phyloP scores from a whole-genome alignment of 2,113 vertebrate genomes.

The Spizaetus ornatus region DNA sequence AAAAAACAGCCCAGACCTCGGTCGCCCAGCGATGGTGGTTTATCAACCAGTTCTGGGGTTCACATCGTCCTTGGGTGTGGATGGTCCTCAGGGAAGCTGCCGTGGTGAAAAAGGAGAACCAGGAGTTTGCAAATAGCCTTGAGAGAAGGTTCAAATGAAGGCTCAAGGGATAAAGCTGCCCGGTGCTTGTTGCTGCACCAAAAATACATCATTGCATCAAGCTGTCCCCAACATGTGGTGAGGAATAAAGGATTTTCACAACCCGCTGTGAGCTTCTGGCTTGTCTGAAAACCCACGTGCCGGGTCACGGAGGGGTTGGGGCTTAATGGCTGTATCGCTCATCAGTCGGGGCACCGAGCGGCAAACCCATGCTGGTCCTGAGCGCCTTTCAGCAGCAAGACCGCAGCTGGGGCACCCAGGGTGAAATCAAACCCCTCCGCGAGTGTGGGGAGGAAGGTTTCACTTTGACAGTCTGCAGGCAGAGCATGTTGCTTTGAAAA shows the following conservation, averaged over 20 bases:
- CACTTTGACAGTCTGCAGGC: not conserved
- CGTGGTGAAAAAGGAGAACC: not conserved
- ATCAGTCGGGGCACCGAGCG: not conserved
- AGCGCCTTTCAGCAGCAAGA: not conserved
- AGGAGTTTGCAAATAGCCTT: not conserved
- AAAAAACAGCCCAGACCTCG: not conserved
- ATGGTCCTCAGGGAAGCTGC: not conserved
- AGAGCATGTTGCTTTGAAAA: not conserved
- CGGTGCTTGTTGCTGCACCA: not conserved
- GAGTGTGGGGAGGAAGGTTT: not conserved
- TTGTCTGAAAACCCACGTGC: not conserved
- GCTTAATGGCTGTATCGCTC: not conserved
- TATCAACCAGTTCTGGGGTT: not conserved
- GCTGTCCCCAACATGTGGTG: not conserved
- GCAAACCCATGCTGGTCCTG: not conserved
- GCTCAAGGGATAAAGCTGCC: not conserved
- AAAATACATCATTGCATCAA: not conserved
- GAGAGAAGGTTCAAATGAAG: not conserved
- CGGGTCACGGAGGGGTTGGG: not conserved
- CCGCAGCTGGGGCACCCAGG: not conserved
- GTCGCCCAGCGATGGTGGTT: not conserved
- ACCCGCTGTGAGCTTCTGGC: constrained; percentile 28
- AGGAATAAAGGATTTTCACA: constrained; percentile 31
- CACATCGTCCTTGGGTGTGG: not conserved
- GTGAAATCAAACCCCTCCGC: not conserved